Evolutionary conservation across 2,888 invertebrate genomes (phyloP).

Genomic region (Amaurobius ferox): DNA sequence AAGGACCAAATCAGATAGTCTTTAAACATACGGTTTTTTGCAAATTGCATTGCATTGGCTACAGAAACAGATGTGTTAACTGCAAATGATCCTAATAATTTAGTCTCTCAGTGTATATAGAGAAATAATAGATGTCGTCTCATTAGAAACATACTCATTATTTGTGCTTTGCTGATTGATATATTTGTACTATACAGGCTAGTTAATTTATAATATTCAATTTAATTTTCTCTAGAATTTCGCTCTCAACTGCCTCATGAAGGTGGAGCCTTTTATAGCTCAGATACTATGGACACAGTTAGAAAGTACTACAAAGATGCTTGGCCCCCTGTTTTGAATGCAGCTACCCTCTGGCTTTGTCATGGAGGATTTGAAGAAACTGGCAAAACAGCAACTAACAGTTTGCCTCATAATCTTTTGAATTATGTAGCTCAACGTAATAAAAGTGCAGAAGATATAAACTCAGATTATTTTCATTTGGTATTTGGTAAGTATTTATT

Average conservation of each 20-base stretch:
- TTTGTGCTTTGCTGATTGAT: too few relatives aligned
- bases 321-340: conserved; percentile 97
- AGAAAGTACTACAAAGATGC: conserved; percentile 92
- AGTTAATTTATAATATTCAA: too few relatives aligned
- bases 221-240: conserved; percentile 89
- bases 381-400: conserved; percentile 9
- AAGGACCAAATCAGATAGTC: too few relatives aligned
- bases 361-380: conserved; percentile 71
- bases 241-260: conserved; percentile 95
- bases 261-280: conserved; percentile 98
- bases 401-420: conserved; percentile 32
- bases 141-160: too few relatives aligned
- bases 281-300: conserved; percentile 95
- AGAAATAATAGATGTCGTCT: too few relatives aligned
- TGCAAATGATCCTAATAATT: too few relatives aligned
- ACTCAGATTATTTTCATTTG: conserved; percentile 85
- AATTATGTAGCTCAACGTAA: conserved; percentile 49
- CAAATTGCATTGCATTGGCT: too few relatives aligned
- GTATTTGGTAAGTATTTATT: conserved; percentile 86
- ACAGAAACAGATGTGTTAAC: too few relatives aligned
- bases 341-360: conserved; percentile 89
- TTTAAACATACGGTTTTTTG: too few relatives aligned
- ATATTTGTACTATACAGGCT: too few relatives aligned
- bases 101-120: too few relatives aligned
- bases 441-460: conserved; percentile 80